These are phyloP conservation scores for Nemotelus nigrinus DNA, from an alignment of 2,888 invertebrate genomes.

Conservation along the genomic window DNA sequence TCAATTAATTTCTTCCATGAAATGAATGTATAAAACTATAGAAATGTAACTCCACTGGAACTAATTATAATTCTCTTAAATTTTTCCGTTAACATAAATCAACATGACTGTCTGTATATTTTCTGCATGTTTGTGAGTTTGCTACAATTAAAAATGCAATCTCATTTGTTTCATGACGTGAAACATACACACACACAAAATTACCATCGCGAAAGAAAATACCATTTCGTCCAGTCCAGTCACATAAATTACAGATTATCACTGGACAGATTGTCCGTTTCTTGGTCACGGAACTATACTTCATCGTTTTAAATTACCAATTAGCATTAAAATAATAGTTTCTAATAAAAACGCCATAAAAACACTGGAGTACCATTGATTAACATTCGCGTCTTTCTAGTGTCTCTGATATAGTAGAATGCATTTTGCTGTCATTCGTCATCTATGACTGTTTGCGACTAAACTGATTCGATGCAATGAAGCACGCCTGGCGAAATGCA, in stretches of 20 bases:
- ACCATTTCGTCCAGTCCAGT: background rate
- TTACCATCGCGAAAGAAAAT: background rate
- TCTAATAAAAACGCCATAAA: slow-evolving; percentile 31
- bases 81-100: too few species aligned
- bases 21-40: too few species aligned
- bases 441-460: background rate
- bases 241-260: background rate
- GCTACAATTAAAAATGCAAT: slow-evolving; percentile 3
- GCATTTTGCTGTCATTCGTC: background rate
- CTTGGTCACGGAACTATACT: background rate
- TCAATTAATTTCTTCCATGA: too few species aligned
- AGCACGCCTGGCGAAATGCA: too few species aligned
- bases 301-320: slow-evolving; percentile 30
- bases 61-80: too few species aligned
- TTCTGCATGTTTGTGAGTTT: background rate
- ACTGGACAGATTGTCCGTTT: slow-evolving; percentile 7
- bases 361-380: slow-evolving; percentile 18
- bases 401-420: slow-evolving; percentile 8
- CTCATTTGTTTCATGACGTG: background rate
- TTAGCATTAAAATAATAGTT: slow-evolving; percentile 26
- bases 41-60: too few species aligned
- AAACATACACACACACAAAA: background rate
- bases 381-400: slow-evolving; percentile 26
- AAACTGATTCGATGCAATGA: background rate
- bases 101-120: too few species aligned